Conservation (phyloP, 2,797 vertebrate genomes). For the Enteromius paludinosus region DNA sequence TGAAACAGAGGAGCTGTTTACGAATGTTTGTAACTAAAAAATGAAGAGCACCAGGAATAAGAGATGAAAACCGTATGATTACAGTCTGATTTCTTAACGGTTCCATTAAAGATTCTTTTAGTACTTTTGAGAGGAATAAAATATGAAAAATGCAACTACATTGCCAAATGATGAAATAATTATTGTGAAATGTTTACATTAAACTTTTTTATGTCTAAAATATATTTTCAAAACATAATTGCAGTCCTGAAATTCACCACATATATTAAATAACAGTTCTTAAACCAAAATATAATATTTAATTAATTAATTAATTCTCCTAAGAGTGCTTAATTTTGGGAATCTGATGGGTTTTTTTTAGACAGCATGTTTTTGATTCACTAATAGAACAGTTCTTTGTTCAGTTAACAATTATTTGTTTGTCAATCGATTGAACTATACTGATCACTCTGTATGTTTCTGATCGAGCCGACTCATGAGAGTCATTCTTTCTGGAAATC, state of each 20-base stretch:
- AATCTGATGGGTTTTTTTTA: neutral
- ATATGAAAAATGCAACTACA: neutral
- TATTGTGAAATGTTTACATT: neutral
- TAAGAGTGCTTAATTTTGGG: neutral
- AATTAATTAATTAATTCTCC: neutral
- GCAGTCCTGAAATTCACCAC: neutral
- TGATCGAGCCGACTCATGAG: neutral
- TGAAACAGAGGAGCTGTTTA: slow-evolving; percentile 5
- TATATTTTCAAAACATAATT: neutral
- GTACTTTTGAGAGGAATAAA: neutral
- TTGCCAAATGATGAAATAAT: neutral
- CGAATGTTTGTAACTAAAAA: neutral
- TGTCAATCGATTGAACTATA: neutral
- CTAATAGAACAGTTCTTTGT: neutral
- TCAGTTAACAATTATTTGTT: neutral
- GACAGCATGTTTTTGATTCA: neutral
- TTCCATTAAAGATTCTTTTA: neutral
- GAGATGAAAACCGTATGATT: neutral
- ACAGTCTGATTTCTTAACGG: neutral
- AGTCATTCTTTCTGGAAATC: neutral
- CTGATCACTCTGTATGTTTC: neutral
- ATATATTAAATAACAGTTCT: too few species aligned
- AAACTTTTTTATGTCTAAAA: neutral
- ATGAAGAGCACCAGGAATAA: neutral
- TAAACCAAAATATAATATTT: neutral